A percentile compares a stretch with the other conserved stretches of the same genome.
phyloP scores from a whole-genome alignment of 2,797 vertebrate genomes.

The Microchirus variegatus region DNA sequence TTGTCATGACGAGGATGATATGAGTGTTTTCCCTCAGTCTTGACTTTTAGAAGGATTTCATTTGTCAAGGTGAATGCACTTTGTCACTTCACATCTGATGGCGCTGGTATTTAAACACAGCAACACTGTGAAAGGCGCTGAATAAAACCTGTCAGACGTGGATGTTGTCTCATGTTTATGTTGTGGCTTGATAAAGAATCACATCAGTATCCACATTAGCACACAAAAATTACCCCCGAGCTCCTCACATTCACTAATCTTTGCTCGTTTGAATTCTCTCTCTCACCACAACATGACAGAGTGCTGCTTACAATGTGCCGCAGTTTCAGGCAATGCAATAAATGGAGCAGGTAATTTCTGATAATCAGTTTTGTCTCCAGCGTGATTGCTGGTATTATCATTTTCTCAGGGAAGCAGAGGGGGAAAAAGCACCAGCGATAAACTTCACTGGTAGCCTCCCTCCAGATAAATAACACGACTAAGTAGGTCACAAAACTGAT shows the following conservation, averaged over 20 bases:
- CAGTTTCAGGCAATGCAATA: background rate
- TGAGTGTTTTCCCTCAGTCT: slow-evolving; percentile 20
- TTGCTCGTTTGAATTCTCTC: background rate
- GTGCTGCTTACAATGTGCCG: background rate
- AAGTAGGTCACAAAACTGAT: too few species aligned
- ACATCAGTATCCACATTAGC: background rate
- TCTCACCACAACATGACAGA: background rate
- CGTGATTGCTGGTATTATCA: background rate
- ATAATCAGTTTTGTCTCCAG: background rate
- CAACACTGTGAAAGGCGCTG: background rate
- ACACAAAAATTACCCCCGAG: background rate
- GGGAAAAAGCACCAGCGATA: background rate
- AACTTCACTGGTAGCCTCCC: too few species aligned
- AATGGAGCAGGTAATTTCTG: background rate
- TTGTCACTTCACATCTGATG: slow-evolving; percentile 33
- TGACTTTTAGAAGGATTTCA: slow-evolving; percentile 35
- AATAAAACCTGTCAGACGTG: slow-evolving; percentile 3
- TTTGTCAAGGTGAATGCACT: slow-evolving; percentile 18
- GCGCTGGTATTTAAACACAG: slow-evolving; percentile 44
- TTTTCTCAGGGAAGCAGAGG: background rate
- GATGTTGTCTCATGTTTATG: background rate
- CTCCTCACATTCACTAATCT: too few species aligned
- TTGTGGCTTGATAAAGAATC: too few species aligned
- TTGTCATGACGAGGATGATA: slow-evolving; percentile 22
- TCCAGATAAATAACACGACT: too few species aligned